Evolutionary conservation across 2,797 vertebrate genomes (phyloP).

Genomic region (Aeoliscus strigatus): DNA sequence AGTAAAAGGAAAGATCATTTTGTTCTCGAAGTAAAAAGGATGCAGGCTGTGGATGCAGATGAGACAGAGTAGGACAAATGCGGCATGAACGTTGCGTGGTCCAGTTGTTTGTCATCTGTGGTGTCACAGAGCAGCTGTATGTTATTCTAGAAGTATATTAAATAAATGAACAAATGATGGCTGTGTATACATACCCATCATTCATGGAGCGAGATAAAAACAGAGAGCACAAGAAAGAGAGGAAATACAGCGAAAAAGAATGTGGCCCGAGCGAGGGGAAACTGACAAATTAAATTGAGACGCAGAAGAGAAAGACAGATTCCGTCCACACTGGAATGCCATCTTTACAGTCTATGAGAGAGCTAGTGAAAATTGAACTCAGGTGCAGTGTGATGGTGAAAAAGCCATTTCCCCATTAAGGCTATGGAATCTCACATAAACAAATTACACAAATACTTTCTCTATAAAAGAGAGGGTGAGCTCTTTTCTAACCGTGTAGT

Average conservation of each 20-base stretch:
- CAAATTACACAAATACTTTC: constrained; percentile 74
- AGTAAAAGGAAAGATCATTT: too few species aligned
- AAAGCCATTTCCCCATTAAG: constrained; percentile 69
- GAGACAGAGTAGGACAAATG: too few species aligned
- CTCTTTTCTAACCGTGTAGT: constrained; percentile 45
- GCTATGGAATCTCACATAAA: constrained; percentile 67
- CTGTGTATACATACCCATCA: constrained; percentile 7
- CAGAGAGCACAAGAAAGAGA: constrained; percentile 8
- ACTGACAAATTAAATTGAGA: constrained; percentile 55
- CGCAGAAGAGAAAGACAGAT: constrained; percentile 49
- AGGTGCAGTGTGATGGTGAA: constrained; percentile 64
- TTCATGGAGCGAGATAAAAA: constrained; percentile 25
- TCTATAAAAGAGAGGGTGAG: constrained; percentile 57
- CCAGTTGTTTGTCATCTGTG: too few species aligned
- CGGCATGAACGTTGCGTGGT: too few species aligned
- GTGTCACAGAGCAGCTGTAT: too few species aligned
- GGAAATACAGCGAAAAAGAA: constrained; percentile 27
- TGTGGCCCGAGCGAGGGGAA: constrained; percentile 30
- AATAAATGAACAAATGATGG: too few species aligned
- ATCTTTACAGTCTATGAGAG: constrained; percentile 68
- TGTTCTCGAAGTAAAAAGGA: too few species aligned
- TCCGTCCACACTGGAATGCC: constrained; percentile 57
- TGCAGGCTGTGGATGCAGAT: too few species aligned
- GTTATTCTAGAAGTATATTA: too few species aligned
- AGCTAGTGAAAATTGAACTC: constrained; percentile 71